These are phyloP conservation scores for Drosophila differens DNA, from an alignment of 2,888 invertebrate genomes.

Conservation along the genomic window DNA sequence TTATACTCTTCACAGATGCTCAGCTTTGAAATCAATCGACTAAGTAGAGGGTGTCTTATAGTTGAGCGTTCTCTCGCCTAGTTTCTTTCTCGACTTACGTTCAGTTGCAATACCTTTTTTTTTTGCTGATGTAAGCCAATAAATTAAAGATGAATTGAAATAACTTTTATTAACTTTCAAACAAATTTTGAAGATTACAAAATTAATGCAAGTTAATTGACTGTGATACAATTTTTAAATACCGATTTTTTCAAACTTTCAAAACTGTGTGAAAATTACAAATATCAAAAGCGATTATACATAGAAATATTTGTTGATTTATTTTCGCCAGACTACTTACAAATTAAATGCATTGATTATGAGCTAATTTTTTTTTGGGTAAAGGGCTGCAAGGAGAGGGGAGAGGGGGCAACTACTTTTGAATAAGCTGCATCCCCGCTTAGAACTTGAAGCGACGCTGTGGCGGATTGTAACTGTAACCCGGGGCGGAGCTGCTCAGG, in stretches of 20 bases:
- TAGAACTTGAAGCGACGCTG: conserved; percentile 61
- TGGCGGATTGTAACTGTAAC: conserved; percentile 74
- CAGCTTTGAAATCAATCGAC: background rate
- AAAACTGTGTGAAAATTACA: background rate
- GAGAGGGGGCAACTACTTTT: background rate
- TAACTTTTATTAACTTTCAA: background rate
- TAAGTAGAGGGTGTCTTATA: background rate
- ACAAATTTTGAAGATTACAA: background rate
- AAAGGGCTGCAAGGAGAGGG: background rate
- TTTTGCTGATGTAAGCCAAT: background rate
- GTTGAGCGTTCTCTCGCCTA: background rate
- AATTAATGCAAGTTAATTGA: background rate
- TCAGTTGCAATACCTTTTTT: background rate
- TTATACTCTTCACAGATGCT: background rate
- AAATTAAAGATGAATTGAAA: background rate
- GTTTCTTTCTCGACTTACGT: background rate
- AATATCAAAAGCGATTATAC: background rate
- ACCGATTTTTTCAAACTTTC: background rate
- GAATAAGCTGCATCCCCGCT: conserved; percentile 12
- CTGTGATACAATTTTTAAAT: background rate
- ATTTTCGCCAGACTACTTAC: conserved; percentile 60
- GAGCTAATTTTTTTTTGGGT: conserved; percentile 10
- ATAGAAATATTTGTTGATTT: conserved; percentile 1
- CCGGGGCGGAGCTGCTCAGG: conserved; percentile 45
- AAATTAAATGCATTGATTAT: conserved; percentile 41